A percentile compares a stretch with the other conserved stretches of the same genome.
phyloP scores from a whole-genome alignment of 2,113 vertebrate species.

The Diadophis punctatus region DNA sequence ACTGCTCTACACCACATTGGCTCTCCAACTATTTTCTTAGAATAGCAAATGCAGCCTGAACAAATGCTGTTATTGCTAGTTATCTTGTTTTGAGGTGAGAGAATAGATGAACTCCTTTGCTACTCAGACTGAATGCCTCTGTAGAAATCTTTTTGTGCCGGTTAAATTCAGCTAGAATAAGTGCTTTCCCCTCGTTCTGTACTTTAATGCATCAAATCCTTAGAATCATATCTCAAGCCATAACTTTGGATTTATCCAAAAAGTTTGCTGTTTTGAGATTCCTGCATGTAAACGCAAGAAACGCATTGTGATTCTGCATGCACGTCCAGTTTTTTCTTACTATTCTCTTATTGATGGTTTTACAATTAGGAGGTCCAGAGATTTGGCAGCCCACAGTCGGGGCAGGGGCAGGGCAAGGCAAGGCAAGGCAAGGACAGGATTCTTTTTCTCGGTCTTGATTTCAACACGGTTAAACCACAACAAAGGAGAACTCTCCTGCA shows the following conservation, averaged over 20 bases:
- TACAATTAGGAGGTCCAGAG: background rate
- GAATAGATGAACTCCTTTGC: background rate
- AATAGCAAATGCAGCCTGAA: background rate
- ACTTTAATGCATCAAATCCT: background rate
- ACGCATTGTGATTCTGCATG: background rate
- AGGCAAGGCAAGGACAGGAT: background rate
- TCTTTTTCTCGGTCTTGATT: constrained; percentile 31
- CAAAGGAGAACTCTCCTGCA: constrained; percentile 56
- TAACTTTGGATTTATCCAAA: background rate
- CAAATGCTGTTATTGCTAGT: background rate
- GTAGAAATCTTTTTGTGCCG: too few relatives aligned
- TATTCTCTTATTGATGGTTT: background rate
- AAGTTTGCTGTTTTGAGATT: background rate
- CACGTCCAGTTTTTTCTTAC: background rate
- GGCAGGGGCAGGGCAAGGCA: background rate
- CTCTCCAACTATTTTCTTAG: background rate
- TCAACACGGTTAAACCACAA: constrained; percentile 48
- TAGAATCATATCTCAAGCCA: background rate
- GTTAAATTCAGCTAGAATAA: background rate
- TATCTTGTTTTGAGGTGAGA: background rate
- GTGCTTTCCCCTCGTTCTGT: background rate
- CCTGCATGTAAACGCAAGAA: background rate
- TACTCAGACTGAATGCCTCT: background rate
- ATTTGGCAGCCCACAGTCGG: background rate
- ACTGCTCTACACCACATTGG: background rate